Evolutionary conservation across 2,797 vertebrate species (phyloP), one percentile per base, ranked within the genome.

Genomic region (Pipistrellus pipistrellus): DNA sequence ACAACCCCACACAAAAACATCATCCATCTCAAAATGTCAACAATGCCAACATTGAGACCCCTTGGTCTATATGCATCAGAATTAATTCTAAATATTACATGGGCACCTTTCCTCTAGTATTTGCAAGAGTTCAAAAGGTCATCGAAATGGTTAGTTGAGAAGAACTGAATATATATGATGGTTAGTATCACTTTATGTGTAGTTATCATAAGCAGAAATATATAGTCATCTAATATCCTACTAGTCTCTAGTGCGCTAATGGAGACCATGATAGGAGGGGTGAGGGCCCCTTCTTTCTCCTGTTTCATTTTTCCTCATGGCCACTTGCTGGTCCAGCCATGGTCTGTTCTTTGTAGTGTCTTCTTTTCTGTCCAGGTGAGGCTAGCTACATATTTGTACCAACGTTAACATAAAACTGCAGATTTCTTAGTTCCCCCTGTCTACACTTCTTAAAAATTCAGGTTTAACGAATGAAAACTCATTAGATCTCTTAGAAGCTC

Each of bases 391-490:
- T 72, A 66, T 3, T 51, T 76, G 71, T 48, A 78, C n/a, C 25
- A 88, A n/a, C 15, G 41, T 77, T 87, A 38, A 78, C 25, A 57
- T 91, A 55, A 78, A 86, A 59, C 5, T n/a, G 21, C n/a, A 78
- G 62, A 71, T 5, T 66, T 88, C n/a, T 76, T 83, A 72, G 53
- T 72, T 4, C 18, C 23, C 30, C 17, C 10, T 44, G 7, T 55
- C 23, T 69, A 35, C 11, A 41, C 51, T 73, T 86, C 76, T 90
- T 41, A 64, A 90, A 21, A 83, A 32, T 32, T 77, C 53, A 48
- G 4, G 86, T 95, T 82, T 87, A 84, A 84, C 38, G 66, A 41
- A 44, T 68, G 38, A 78, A 93, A 91, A 84, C 78, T 88, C 12
- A 53, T 73, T 72, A 84, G 62, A 32, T 78, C 57, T 84, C 25